These are phyloP conservation scores for Ailuropoda melanoleuca DNA, from an alignment of 2,113 vertebrate species.

Conservation along the genomic window DNA sequence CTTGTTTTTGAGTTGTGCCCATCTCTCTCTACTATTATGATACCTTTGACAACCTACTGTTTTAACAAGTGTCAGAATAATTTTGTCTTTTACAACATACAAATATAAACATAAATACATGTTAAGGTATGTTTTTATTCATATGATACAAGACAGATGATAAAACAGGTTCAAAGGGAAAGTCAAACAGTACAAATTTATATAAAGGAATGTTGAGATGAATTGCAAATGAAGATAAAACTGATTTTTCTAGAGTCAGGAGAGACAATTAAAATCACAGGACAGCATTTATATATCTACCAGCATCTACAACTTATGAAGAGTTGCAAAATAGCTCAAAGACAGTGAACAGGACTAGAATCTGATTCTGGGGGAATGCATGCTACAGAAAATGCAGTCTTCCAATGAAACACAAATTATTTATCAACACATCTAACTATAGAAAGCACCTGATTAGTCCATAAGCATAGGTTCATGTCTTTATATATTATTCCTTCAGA, in stretches of 20 bases:
- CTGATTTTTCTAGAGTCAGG: neutral
- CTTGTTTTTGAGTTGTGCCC: neutral
- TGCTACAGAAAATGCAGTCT: neutral
- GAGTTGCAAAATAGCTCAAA: neutral
- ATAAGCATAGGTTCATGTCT: neutral
- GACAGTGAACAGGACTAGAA: neutral
- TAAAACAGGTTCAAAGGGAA: constrained; percentile 1
- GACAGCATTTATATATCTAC: neutral
- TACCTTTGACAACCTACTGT: neutral
- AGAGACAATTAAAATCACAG: neutral
- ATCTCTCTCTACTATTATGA: neutral
- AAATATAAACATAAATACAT: neutral
- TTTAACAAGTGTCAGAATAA: neutral
- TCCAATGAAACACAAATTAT: neutral
- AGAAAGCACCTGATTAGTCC: neutral
- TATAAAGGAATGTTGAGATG: neutral
- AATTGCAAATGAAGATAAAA: neutral
- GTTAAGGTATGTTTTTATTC: neutral
- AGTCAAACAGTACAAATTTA: neutral
- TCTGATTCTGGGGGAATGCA: neutral
- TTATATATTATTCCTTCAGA: neutral
- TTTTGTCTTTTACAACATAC: neutral
- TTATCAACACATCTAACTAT: neutral
- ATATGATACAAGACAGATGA: neutral
- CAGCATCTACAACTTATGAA: neutral